Base-by-base conservation (phyloP, 1,140 invertebrate genomes). In the Cherax destructor region DNA sequence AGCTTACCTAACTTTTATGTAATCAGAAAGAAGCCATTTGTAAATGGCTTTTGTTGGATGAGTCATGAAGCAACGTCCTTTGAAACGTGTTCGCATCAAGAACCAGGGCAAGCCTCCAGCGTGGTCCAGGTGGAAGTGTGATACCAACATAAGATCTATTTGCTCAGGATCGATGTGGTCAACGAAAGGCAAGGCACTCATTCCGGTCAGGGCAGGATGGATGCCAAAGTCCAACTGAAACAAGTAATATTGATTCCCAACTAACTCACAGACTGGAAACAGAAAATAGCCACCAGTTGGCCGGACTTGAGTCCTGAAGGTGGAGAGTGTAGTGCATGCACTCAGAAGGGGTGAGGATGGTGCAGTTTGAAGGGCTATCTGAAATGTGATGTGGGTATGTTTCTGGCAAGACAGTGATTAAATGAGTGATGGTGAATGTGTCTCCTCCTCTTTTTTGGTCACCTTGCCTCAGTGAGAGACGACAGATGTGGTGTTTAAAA, bases 41-140 rank as follows among this genome's bases (percentile, higher is more conserved):
- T 99, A 99, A 94, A 99, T 99, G 24, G 99, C 99, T 96, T 99
- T 99, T 0, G 99, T 99, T 3, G 99, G 99, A 94, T 99, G 99
- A 0, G 99, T 99, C 99, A 99, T 99, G 94, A 99, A 99, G 94
- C 99, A 99, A 92, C 98, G 96, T 5, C 99, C 99, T 94, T 99
- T 99, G 94, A 99, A 99, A 85, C 97, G 98, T 0, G 99, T 99
- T 94, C 99, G 99, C 93, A 97, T 96, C 21, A 99, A 95, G 94
- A 99, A 99, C 98, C 99, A 99, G 0, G 99, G 99, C 87, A 99
- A 95, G 0, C 99, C 99, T 30, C 99, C 99, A 94, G 98, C 99
- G 95, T 99, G 99, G 94, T 99, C 99, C 94, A 99, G 96, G 95
- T 99, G 99, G 95, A 99, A 99, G 95, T 99, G 99, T 92, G 98